Evolutionary conservation across 2,113 vertebrate species (phyloP), one percentile per base, ranked within the genome.

Genomic region (Scomber scombrus): DNA sequence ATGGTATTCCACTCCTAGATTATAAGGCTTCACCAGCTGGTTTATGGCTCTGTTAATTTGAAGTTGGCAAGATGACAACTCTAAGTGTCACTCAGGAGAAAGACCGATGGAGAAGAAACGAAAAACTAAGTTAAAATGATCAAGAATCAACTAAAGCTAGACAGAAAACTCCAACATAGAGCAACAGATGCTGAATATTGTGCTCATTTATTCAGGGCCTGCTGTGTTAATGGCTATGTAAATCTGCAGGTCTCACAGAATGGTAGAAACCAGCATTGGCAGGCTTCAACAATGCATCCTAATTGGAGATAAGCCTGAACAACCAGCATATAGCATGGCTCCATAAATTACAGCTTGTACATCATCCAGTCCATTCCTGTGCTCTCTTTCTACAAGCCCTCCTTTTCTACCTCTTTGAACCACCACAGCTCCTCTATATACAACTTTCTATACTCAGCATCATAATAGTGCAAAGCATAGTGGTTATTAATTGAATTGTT

Each of bases 241-340:
- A 92, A 93, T 90, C 83, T 89, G 91, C 87, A 58, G 79, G 84
- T 92, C 88, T 91, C 90, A 75, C 87, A 68, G 62, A 89, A 75
- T 82, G 73, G 82, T 90, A 89, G 91, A 80, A 92, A 89, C 86
- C 68, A 78, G 78, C 93, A 89, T 85, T 91, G 86, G 91, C 90
- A 92, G 81, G 75, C 78, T 81, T 88, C 87, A 88, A 93, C 90
- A 92, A 93, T 90, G 83, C 85, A 83, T 87, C 88, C 91, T 95
- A 95, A 94, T 94, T 94, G 92, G 92, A 91, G 93, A 95, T 94
- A 94, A 93, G 91, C 79, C 91, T 71, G 81, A 94, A 94, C 93
- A 95, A 94, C 93, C 92, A 89, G 85, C 74, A 78, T 89, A 86
- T 89, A 90, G 86, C 85, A 68, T 81, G 45, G 71, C 60, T 82